Evolutionary conservation across 2,888 invertebrate genomes (phyloP).

Genomic region (Hypena proboscidalis): DNA sequence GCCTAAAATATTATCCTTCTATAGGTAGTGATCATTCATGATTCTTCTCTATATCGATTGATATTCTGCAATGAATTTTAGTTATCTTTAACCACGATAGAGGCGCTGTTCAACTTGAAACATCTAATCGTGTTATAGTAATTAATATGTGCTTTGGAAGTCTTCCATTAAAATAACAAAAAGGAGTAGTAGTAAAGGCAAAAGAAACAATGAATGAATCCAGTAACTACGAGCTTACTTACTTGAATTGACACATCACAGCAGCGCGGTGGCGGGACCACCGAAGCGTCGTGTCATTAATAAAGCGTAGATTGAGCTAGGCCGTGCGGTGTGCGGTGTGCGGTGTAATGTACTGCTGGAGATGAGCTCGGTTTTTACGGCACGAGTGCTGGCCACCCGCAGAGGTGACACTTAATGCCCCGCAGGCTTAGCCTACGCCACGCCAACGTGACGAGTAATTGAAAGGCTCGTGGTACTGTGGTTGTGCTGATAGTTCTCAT

Average conservation of each 20-base stretch:
- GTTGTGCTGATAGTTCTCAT: no score
- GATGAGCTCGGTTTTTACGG: conserved; percentile 83
- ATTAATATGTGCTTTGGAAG: no score
- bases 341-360: conserved; percentile 70
- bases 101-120: no score
- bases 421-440: conserved; percentile 37
- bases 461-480: background rate
- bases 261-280: conserved; percentile 56
- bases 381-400: conserved; percentile 83
- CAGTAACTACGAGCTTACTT: conserved; percentile 11
- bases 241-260: conserved; percentile 48
- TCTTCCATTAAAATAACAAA: no score
- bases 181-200: no score
- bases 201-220: conserved; percentile 3
- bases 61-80: no score
- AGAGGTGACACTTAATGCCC: conserved; percentile 64
- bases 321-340: conserved; percentile 55
- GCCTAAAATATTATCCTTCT: no score
- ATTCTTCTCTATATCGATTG: no score
- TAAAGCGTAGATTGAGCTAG: conserved; percentile 77
- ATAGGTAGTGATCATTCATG: no score
- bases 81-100: background rate
- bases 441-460: conserved; percentile 14
- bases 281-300: conserved; percentile 70
- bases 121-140: no score